These are phyloP conservation scores for Zaprionus capensis DNA, from an alignment of 1,140 invertebrate species.

Conservation along the genomic window DNA sequence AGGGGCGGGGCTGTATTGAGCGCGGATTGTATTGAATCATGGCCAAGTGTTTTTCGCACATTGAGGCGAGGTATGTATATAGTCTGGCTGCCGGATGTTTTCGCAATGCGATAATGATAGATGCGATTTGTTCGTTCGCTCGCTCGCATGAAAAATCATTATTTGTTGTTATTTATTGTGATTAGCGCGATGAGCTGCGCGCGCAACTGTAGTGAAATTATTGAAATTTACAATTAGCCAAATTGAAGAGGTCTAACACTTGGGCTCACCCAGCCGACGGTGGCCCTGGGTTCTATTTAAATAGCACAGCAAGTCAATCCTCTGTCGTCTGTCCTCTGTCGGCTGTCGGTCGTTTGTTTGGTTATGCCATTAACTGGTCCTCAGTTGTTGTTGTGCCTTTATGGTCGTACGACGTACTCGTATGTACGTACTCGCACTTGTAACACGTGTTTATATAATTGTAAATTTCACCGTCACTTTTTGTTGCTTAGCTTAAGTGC, in stretches of 20 bases:
- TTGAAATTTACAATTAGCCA: slow-evolving; percentile 75
- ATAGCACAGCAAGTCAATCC: slow-evolving; percentile 16
- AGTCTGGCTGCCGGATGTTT: slow-evolving; percentile 60
- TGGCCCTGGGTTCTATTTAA: slow-evolving; percentile 68
- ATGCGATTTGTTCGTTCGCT: slow-evolving; percentile 11
- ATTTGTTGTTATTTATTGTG: slow-evolving; percentile 66
- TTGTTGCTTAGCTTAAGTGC: slow-evolving; percentile 61
- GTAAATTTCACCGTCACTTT: slow-evolving; percentile 74
- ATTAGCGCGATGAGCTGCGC: slow-evolving; percentile 21
- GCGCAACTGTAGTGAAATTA: slow-evolving; percentile 62
- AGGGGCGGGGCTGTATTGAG: slow-evolving; percentile 29
- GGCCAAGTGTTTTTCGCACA: slow-evolving; percentile 71
- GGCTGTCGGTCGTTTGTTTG: slow-evolving; percentile 18
- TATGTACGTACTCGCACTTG: slow-evolving; percentile 29
- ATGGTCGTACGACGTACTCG: not conserved
- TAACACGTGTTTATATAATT: slow-evolving; percentile 73
- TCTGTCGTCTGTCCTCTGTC: not conserved
- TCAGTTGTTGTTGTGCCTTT: slow-evolving; percentile 27
- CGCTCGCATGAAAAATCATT: slow-evolving; percentile 41
- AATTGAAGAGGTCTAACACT: slow-evolving; percentile 58
- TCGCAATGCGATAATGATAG: slow-evolving; percentile 39
- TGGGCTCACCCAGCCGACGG: slow-evolving; percentile 40
- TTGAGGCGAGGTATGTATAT: slow-evolving; percentile 15
- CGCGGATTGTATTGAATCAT: slow-evolving; percentile 41
- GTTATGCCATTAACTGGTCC: slow-evolving; percentile 14